Evolutionary conservation across 2,888 invertebrate species (phyloP).

Genomic region (Brachypalpus laphriformis): DNA sequence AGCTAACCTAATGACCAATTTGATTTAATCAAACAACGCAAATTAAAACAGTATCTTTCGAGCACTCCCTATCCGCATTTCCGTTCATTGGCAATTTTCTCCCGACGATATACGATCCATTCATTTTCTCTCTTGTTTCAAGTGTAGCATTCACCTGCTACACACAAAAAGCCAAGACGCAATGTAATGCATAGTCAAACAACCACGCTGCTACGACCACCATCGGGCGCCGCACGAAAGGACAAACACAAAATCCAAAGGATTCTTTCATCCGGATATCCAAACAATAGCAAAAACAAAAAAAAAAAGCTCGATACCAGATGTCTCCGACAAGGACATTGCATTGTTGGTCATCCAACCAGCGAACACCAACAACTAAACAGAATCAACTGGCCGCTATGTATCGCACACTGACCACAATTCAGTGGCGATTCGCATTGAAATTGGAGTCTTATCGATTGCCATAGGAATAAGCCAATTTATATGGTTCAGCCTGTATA

Average conservation of each 20-base stretch:
- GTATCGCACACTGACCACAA: slow-evolving; percentile 3
- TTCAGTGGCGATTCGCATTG: slow-evolving; percentile 3
- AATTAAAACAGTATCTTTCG: too few relatives aligned
- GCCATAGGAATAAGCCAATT: slow-evolving; percentile 43
- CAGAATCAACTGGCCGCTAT: not conserved
- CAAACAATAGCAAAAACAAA: slow-evolving; percentile 24
- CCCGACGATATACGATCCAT: not conserved
- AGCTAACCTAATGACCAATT: too few relatives aligned
- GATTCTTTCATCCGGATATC: slow-evolving; percentile 38
- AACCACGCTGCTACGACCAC: too few relatives aligned
- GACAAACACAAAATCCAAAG: not conserved
- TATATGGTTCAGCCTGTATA: slow-evolving; percentile 20
- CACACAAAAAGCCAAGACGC: not conserved
- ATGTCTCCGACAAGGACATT: not conserved
- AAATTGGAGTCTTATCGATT: slow-evolving; percentile 42
- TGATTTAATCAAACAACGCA: too few relatives aligned
- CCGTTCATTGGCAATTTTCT: not conserved
- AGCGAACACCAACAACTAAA: too few relatives aligned
- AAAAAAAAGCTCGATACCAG: not conserved
- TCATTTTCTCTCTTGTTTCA: not conserved
- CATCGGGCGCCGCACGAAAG: too few relatives aligned
- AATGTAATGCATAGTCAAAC: too few relatives aligned
- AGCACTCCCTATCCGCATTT: not conserved
- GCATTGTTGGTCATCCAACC: not conserved
- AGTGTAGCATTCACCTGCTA: not conserved